Evolutionary conservation across 2,113 vertebrate genomes (phyloP).

Genomic region (Echinops telfairi): DNA sequence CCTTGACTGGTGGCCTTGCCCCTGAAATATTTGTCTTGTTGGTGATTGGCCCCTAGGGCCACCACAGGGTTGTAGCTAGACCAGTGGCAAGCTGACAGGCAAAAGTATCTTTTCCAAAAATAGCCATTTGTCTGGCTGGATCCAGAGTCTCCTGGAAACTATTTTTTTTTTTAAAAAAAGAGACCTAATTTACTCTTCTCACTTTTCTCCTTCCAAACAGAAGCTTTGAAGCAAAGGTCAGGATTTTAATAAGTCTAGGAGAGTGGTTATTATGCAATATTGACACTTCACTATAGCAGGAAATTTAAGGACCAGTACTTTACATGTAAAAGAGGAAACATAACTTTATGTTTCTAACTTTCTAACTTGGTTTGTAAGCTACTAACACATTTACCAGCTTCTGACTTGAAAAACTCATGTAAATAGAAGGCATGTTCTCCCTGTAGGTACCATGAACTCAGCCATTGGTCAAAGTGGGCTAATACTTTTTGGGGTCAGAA

Average conservation of each 20-base stretch:
- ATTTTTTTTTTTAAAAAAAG: conserved; percentile 27
- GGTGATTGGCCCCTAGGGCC: not conserved
- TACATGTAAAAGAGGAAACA: not conserved
- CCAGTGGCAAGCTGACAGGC: not conserved
- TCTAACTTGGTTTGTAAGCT: conserved; percentile 8
- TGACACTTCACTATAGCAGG: conserved; percentile 70
- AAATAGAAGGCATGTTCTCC: not conserved
- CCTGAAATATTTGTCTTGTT: not conserved
- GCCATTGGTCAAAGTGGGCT: not conserved
- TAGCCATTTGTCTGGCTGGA: not conserved
- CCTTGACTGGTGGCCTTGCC: not conserved
- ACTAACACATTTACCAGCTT: conserved; percentile 36
- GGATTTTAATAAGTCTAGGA: conserved; percentile 81
- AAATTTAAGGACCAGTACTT: conserved; percentile 71
- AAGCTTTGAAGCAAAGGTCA: conserved; percentile 81
- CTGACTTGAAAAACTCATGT: conserved; percentile 25
- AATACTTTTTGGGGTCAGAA: not conserved
- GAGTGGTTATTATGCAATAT: conserved; percentile 74
- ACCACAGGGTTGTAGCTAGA: not conserved
- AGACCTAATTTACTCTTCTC: conserved; percentile 67
- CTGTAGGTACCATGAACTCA: not conserved
- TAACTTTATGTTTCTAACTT: conserved; percentile 23
- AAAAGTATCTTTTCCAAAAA: conserved; percentile 48
- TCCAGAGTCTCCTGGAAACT: conserved; percentile 32
- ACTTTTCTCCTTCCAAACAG: conserved; percentile 70